These are phyloP conservation scores for Caenorhabditis remanei DNA, from an alignment of 1,140 invertebrate genomes.

Conservation along the genomic window DNA sequence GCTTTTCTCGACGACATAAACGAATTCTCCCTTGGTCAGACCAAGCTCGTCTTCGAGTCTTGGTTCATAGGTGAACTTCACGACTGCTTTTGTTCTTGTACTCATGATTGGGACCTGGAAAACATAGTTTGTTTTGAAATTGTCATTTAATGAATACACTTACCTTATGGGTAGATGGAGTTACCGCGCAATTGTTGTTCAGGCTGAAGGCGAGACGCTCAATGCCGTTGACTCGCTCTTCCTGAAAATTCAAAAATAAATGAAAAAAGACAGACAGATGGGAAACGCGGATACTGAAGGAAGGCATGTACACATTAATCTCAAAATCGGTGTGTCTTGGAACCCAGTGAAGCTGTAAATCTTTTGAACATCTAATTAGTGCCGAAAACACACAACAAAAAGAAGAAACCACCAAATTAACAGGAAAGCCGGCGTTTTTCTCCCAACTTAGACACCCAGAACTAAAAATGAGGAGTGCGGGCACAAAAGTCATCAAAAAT, in stretches of 20 bases:
- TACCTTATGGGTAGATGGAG: constrained; percentile 37
- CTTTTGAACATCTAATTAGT: too few relatives aligned
- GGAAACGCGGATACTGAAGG: not conserved
- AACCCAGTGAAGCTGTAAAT: too few relatives aligned
- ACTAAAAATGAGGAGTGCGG: too few relatives aligned
- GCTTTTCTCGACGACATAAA: constrained; percentile 96
- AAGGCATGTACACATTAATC: too few relatives aligned
- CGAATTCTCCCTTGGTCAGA: constrained; percentile 84
- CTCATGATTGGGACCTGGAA: constrained; percentile 10
- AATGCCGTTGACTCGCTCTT: constrained; percentile 18
- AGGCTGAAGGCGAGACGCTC: constrained; percentile 22
- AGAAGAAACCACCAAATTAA: too few relatives aligned
- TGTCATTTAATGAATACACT: not conserved
- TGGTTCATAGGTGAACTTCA: constrained; percentile 97
- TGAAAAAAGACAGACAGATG: not conserved
- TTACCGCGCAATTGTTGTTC: constrained; percentile 32
- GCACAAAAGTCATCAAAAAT: too few relatives aligned
- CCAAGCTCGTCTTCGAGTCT: constrained; percentile 96
- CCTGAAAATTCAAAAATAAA: not conserved
- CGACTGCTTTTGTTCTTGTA: constrained; percentile 87
- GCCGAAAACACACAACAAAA: too few relatives aligned
- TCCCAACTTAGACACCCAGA: too few relatives aligned
- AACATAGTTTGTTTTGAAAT: not conserved
- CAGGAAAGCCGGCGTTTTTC: too few relatives aligned
- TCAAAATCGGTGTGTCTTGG: too few relatives aligned